These are phyloP conservation scores for Lycaena phlaeas DNA, from an alignment of 2,888 invertebrate species.

Conservation along the genomic window DNA sequence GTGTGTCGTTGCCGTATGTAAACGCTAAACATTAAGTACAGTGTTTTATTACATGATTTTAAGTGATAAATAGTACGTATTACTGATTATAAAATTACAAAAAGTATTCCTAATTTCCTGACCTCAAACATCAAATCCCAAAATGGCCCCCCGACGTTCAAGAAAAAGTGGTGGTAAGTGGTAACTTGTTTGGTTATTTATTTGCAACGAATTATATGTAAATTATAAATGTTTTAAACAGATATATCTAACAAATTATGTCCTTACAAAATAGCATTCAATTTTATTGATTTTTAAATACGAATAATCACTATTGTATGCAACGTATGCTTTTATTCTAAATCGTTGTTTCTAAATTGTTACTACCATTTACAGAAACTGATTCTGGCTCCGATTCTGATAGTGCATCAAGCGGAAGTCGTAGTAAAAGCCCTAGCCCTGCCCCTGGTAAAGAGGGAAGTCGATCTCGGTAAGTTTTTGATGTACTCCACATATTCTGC, in stretches of 20 bases:
- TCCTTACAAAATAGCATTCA: no score
- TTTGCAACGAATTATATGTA: not conserved
- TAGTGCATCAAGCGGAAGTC: constrained; percentile 58
- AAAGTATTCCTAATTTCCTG: not conserved
- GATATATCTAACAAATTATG: not conserved
- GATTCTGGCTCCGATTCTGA: constrained; percentile 67
- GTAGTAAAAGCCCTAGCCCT: constrained; percentile 56
- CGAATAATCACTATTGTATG: no score
- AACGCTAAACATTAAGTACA: not conserved
- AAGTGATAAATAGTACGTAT: not conserved
- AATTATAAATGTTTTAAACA: not conserved
- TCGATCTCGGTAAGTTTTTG: constrained; percentile 39
- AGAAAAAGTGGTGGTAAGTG: constrained; percentile 2
- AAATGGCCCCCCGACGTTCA: constrained; percentile 2
- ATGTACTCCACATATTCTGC: no score
- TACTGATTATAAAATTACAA: not conserved
- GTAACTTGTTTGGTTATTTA: constrained; percentile 6
- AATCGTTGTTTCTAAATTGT: not conserved
- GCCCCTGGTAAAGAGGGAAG: constrained; percentile 54
- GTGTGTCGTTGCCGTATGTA: no score
- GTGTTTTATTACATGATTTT: not conserved
- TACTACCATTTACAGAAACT: constrained; percentile 34
- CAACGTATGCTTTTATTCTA: not conserved
- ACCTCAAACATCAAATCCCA: not conserved
- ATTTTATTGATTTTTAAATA: no score